Base-by-base conservation (phyloP, 2,113 vertebrate genomes). In the Grammomys surdaster region DNA sequence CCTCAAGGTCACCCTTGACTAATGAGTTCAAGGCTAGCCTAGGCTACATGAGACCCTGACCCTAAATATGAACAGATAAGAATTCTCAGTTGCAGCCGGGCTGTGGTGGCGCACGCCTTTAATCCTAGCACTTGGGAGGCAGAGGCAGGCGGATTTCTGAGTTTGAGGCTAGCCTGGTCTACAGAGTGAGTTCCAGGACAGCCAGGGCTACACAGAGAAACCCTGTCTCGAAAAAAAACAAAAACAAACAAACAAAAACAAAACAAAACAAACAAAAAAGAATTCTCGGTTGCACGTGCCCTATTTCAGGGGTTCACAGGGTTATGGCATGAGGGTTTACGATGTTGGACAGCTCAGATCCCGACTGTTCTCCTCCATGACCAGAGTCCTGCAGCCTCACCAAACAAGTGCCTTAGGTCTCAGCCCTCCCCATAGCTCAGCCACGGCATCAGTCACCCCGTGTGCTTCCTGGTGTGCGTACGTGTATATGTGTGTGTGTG, bases 271-370 rank as follows among this genome's bases (percentile, higher is more conserved):
- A 65, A 46, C 9, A 33, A 17, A 11, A 17, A 63, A 28, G n/a
- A 63, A 14, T 82, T 60, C 82, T 65, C 63, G 58, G 58, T 17
- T 20, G 82, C 12, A 36, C 31, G 0, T 2, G 40, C 16, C 60
- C 8, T 22, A 5, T 3, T 26, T 19, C n/a, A 19, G 26, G 46
- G 40, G 70, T 2, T 43, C 81, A 17, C 0, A 1, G 36, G 90
- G 51, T 1, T 14, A 1, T 0, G 0, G 40, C 12, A 28, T 24
- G 7, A 46, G 56, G 0, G 16, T 28, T 1, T 0, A 16, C 5
- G 0, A 0, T 2, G 0, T 0, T 0, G 3, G 87, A 40, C 65
- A 4, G 65, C 56, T 5, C 11, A 36, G 93, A 20, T 28, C 40
- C 5, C 0, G 72, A 33, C 10, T 17, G 20, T 28, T 36, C 60